Conservation (phyloP, 1,140 invertebrate species). For the Lepidurus packardi region DNA sequence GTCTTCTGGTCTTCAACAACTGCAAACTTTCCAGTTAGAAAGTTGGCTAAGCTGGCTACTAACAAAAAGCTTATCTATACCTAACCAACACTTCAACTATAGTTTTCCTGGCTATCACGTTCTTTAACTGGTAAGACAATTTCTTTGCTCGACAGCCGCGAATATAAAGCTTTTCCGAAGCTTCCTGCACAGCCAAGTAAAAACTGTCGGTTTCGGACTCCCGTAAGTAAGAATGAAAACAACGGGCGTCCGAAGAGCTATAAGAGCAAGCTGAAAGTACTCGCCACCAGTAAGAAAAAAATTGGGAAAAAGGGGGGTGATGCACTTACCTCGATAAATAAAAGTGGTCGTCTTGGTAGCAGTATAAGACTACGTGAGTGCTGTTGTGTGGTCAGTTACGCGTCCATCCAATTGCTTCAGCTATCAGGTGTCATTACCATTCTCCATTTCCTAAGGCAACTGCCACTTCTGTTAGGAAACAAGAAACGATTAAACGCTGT, state of each 20-base stretch:
- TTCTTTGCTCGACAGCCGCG: constrained; percentile 4
- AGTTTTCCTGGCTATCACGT: constrained; percentile 1
- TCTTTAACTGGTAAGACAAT: background rate
- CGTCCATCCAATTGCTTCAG: background rate
- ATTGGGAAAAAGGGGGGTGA: background rate
- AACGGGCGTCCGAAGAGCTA: background rate
- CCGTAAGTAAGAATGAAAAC: constrained; percentile 9
- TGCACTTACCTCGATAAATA: constrained; percentile 18
- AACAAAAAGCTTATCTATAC: background rate
- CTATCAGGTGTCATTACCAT: constrained; percentile 10
- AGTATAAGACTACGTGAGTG: background rate
- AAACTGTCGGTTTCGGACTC: background rate
- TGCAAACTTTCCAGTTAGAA: too few species aligned
- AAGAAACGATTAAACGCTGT: background rate
- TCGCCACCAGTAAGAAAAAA: background rate
- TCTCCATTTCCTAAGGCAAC: background rate
- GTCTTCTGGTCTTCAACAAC: too few species aligned
- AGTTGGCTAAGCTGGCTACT: too few species aligned
- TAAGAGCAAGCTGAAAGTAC: background rate
- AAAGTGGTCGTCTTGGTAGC: background rate
- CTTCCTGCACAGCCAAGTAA: background rate
- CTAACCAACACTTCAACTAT: background rate
- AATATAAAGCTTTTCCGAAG: background rate
- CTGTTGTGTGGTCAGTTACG: constrained; percentile 11
- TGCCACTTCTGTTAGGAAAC: constrained; percentile 7